These are phyloP conservation scores for Anarhynchus alexandrinus DNA, from an alignment of 2,113 vertebrate genomes.

Conservation along the genomic window DNA sequence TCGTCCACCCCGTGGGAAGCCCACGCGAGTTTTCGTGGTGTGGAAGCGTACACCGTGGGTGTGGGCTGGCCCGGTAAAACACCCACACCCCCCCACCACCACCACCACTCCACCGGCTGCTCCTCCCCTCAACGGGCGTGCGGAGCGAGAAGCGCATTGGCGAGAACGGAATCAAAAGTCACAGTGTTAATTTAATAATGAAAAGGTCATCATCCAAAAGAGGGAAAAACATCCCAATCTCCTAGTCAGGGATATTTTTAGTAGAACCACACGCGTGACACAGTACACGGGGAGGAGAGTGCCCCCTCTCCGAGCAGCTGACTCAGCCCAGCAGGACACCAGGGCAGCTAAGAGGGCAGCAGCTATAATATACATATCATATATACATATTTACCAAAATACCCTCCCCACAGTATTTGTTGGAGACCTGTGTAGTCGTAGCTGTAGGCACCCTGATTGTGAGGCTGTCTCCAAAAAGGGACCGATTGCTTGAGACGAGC, in stretches of 20 bases:
- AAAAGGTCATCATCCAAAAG: not conserved
- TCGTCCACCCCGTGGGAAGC: not conserved
- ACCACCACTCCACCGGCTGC: not conserved
- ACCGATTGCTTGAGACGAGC: accelerated
- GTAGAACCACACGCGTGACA: not conserved
- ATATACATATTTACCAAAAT: not conserved
- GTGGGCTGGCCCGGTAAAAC: not conserved
- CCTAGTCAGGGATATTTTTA: not conserved
- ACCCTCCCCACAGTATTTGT: not conserved
- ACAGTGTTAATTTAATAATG: not conserved
- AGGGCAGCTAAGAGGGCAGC: not conserved
- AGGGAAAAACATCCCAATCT: not conserved
- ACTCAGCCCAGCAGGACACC: not conserved
- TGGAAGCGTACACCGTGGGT: accelerated
- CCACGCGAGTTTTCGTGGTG: accelerated
- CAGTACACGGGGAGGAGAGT: not conserved
- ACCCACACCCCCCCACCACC: too few relatives aligned
- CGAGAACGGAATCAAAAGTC: not conserved
- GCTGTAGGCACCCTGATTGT: not conserved
- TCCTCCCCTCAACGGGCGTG: not conserved
- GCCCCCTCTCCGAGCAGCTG: not conserved
- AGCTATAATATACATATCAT: not conserved
- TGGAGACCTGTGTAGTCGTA: not conserved
- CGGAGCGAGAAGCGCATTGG: accelerated
- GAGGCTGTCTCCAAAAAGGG: not conserved